Base-by-base conservation (phyloP, 2,888 invertebrate species). In the Meandrusa payeni region DNA sequence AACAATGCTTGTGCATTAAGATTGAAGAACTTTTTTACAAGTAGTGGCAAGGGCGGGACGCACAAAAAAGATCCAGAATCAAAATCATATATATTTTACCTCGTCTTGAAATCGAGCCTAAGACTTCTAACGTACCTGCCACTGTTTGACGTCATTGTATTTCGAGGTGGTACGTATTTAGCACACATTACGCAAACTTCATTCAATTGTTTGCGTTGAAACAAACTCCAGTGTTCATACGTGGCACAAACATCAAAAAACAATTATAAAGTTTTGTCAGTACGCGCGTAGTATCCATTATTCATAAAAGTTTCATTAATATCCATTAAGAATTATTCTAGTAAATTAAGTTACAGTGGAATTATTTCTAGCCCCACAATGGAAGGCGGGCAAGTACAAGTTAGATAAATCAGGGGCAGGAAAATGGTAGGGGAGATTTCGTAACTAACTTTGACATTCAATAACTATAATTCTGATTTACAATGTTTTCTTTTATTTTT, bases 371-470 rank as follows among this genome's bases (percentile, higher is more conserved):
- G 32, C 27, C 17, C 31, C 24, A 40, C 22, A 39, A 36, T 33
- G 27, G 47, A 47, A 44, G 28, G 37, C 43, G 29, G 12, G 12
- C 32, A n/a, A 37, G 24, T 26, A 20, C 6, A 27, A 37, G 37
- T 31, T 27, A 43, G 38, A 43, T 43, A 43, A 38, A 43, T 38
- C 32, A 43, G 38, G 24, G 40, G 41, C 38, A 31, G 32, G 32
- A 22, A 36, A 32, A 22, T 15, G 27, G 39, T 26, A 19, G 26
- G 42, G 36, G 40, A 11, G 26, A 31, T 26, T 34, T 42, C 24
- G 28, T 46, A 44, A 34, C 41, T 51, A 46, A 51, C 46, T 55
- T 52, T 47, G 41, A 47, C 42, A 48, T 55, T 48, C 47, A 46
- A 52, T 49, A 48, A 50, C 32, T 41, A 40, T 24, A 31, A 42